Evolutionary conservation across 2,888 invertebrate genomes (phyloP).

Genomic region (Eupithecia abbreviata): DNA sequence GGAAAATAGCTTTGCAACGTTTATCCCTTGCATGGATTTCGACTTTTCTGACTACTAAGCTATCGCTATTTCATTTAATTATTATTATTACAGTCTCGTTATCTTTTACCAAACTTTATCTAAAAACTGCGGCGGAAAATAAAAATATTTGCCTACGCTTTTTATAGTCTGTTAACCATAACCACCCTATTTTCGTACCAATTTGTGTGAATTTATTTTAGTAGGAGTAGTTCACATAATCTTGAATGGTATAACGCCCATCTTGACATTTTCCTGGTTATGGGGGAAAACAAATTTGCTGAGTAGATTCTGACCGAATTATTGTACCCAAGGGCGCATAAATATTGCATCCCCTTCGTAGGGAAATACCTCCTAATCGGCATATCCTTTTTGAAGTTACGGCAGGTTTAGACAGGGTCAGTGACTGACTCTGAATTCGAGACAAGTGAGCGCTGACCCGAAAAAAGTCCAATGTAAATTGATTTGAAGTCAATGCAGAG

Average conservation of each 20-base stretch:
- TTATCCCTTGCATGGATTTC: neutral
- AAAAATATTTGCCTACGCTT: neutral
- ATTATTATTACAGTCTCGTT: neutral
- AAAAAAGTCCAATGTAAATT: too few relatives aligned
- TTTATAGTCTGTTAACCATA: slow-evolving; percentile 11
- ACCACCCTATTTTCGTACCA: slow-evolving; percentile 21
- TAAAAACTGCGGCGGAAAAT: neutral
- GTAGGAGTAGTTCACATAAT: slow-evolving; percentile 26
- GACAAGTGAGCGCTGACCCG: too few relatives aligned
- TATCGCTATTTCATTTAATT: neutral
- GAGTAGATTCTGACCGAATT: slow-evolving; percentile 61
- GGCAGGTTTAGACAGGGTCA: too few relatives aligned
- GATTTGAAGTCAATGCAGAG: too few relatives aligned
- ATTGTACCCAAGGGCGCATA: slow-evolving; percentile 63
- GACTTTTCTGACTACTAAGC: neutral
- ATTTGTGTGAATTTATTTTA: slow-evolving; percentile 11
- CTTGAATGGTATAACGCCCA: slow-evolving; percentile 45
- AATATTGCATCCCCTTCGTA: slow-evolving; percentile 54
- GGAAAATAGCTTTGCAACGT: neutral
- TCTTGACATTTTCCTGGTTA: slow-evolving; percentile 56
- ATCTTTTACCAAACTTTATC: neutral
- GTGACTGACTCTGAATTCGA: too few relatives aligned
- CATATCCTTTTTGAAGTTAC: slow-evolving; percentile 31
- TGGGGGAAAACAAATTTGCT: slow-evolving; percentile 57
- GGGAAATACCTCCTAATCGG: slow-evolving; percentile 39